Percentiles rank a stretch among this genome's conserved stretches.
phyloP scores from a whole-genome alignment of 1,140 invertebrate species.

The Muscidifurax raptorellus region DNA sequence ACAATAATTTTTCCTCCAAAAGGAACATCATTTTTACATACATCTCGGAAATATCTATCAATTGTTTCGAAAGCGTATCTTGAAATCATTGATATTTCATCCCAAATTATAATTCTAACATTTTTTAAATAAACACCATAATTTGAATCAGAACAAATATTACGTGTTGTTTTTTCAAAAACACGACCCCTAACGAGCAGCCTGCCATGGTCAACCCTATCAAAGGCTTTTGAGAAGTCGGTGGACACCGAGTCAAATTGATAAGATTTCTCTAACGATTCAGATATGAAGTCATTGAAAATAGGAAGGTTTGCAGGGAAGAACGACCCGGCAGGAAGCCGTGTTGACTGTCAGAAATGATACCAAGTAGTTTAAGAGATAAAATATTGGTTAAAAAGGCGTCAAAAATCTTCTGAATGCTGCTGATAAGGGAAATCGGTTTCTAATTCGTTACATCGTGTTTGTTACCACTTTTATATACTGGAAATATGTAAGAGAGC shows the following conservation, averaged over 20 bases:
- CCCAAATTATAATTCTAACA: no score
- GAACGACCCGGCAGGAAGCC: not conserved
- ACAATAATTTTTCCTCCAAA: no score
- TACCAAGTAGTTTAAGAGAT: not conserved
- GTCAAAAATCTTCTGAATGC: not conserved
- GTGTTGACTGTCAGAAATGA: not conserved
- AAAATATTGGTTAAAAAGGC: not conserved
- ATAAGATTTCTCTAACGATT: not conserved
- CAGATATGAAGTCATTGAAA: not conserved
- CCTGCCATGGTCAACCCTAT: not conserved
- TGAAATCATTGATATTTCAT: no score
- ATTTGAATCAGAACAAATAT: no score
- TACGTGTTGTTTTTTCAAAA: no score
- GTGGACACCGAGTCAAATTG: not conserved
- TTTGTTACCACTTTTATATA: not conserved
- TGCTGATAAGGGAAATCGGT: not conserved
- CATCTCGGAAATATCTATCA: no score
- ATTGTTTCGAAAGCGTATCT: no score
- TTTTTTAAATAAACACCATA: no score
- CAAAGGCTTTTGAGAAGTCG: not conserved
- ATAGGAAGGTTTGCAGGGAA: not conserved
- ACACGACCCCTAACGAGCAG: not conserved
- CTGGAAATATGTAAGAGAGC: not conserved
- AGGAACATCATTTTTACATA: no score
- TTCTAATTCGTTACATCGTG: not conserved